Conservation (phyloP, 35 echinoderm and acorn worm genomes). For the Stichopus chloronotus region DNA sequence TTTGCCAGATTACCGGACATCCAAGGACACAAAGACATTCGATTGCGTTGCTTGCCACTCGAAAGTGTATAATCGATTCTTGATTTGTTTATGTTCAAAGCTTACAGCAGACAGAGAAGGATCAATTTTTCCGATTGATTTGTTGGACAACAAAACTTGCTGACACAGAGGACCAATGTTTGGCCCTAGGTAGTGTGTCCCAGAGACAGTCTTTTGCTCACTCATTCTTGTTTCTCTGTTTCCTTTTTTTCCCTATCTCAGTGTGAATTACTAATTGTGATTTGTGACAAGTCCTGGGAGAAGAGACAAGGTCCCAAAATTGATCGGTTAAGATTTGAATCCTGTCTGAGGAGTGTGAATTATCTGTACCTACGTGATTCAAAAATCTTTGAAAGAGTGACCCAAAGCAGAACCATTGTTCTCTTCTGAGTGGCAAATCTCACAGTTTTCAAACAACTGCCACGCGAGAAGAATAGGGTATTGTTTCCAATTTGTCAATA, state of each 20-base stretch:
- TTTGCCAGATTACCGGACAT: not conserved
- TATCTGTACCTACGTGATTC: constrained; percentile 6
- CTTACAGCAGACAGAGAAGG: constrained; percentile 28
- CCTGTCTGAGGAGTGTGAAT: constrained; percentile 23
- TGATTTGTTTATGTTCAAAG: constrained; percentile 50
- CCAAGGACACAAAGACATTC: not conserved
- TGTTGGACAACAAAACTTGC: constrained; percentile 22
- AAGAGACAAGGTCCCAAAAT: constrained; percentile 12
- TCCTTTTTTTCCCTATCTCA: not conserved
- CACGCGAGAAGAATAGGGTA: constrained; percentile 5
- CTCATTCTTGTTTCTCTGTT: too few relatives aligned
- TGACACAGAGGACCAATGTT: constrained; percentile 3
- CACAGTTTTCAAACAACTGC: constrained; percentile 46
- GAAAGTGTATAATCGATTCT: not conserved
- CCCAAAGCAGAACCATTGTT: not conserved
- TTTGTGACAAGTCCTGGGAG: not conserved
- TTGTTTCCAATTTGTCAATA: constrained; percentile 40
- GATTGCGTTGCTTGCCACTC: not conserved
- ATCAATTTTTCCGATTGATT: constrained; percentile 17
- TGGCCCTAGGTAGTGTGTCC: not conserved
- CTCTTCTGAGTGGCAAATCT: constrained; percentile 36
- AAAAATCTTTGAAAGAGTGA: not conserved
- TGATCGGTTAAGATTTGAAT: constrained; percentile 13
- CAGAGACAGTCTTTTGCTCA: too few relatives aligned
- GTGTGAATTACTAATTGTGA: constrained; percentile 47